These are phyloP conservation scores for Dioctria rufipes DNA, from an alignment of 2,888 invertebrate genomes.

Conservation along the genomic window DNA sequence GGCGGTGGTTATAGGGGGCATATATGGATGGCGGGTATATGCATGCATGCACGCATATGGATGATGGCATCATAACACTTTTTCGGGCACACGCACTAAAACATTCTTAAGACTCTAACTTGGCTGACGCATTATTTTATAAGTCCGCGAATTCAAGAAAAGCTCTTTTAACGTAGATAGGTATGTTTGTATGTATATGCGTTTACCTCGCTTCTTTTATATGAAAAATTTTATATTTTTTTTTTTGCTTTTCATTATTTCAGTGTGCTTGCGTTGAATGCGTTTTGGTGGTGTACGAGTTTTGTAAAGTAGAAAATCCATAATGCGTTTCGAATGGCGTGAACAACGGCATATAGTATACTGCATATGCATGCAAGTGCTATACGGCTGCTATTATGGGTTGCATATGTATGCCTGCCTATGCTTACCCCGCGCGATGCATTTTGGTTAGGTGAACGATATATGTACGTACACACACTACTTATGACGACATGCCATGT, in stretches of 20 bases:
- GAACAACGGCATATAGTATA: not conserved
- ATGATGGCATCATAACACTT: not conserved
- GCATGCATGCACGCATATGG: not conserved
- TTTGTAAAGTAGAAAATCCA: constrained; percentile 40
- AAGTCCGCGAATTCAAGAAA: constrained; percentile 34
- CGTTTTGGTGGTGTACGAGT: constrained; percentile 31
- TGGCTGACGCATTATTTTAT: constrained; percentile 25
- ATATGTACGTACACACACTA: not conserved
- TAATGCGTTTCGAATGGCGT: constrained; percentile 45
- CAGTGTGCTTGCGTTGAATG: not conserved
- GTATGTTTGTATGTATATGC: not conserved
- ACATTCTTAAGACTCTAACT: constrained; percentile 6
- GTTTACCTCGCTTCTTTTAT: constrained; percentile 16
- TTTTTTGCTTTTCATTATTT: constrained; percentile 2
- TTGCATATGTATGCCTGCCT: constrained; percentile 17
- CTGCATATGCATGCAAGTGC: constrained; percentile 17
- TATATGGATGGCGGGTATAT: not conserved
- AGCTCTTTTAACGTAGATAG: constrained; percentile 29
- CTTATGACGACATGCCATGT: constrained; percentile 33
- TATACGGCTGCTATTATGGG: not conserved
- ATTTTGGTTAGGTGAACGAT: constrained; percentile 45
- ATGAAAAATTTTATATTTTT: not conserved
- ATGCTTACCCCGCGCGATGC: not conserved
- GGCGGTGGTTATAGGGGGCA: not conserved
- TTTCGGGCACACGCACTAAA: constrained; percentile 46